These are phyloP conservation scores for Drosophila neutralis DNA, from an alignment of 2,888 invertebrate genomes.

Conservation along the genomic window DNA sequence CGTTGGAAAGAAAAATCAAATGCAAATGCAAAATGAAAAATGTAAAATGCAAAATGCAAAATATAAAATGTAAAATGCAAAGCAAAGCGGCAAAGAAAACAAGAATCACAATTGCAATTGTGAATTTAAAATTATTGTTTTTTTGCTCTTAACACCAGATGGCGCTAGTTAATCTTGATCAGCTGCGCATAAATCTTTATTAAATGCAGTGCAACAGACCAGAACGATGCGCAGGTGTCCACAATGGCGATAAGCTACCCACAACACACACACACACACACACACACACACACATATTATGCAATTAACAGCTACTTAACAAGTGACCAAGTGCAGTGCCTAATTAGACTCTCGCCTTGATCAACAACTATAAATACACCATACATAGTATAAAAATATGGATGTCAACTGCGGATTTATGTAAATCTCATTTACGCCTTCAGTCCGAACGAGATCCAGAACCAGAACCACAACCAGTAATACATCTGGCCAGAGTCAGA, in stretches of 20 bases:
- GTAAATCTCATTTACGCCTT: conserved; percentile 2
- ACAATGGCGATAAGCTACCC: conserved; percentile 1
- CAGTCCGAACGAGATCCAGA: background rate
- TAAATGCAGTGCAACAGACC: conserved; percentile 48
- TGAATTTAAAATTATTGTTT: conserved; percentile 20
- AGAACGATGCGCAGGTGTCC: conserved; percentile 53
- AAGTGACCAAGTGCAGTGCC: conserved; percentile 10
- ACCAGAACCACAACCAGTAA: conserved; percentile 7
- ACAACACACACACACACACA: background rate
- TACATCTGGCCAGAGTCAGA: background rate
- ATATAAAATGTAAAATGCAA: background rate
- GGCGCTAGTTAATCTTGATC: conserved; percentile 44
- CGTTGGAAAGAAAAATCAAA: conserved; percentile 40
- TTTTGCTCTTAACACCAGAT: conserved; percentile 39
- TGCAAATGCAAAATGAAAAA: conserved; percentile 6
- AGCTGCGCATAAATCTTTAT: conserved; percentile 54
- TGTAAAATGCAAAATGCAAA: conserved; percentile 8
- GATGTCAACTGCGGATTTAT: conserved; percentile 1
- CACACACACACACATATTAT: conserved; percentile 2
- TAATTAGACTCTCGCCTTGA: conserved; percentile 17
- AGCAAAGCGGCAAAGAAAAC: conserved; percentile 1
- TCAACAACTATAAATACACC: background rate
- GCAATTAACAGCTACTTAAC: conserved; percentile 57
- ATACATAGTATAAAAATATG: background rate
- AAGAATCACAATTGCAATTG: conserved; percentile 29